Conservation (phyloP, 2,113 vertebrate genomes). For the Chaetodon trifascialis region DNA sequence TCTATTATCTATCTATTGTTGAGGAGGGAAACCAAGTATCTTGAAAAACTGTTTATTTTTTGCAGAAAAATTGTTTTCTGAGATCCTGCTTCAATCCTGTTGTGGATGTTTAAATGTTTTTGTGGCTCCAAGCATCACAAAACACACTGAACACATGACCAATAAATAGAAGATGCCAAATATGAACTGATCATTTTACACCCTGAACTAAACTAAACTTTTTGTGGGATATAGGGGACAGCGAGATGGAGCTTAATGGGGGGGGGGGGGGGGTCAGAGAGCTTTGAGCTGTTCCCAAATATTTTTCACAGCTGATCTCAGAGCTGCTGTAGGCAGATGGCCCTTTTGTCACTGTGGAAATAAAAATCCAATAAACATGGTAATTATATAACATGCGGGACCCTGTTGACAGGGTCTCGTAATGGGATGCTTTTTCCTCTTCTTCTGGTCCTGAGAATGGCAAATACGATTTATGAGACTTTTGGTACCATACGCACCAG, state of each 20-base stretch:
- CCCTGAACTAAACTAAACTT: background rate
- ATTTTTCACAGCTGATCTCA: constrained; percentile 78
- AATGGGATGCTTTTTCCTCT: constrained; percentile 60
- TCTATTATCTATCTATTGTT: constrained; percentile 14
- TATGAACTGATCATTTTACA: background rate
- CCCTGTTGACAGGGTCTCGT: constrained; percentile 71
- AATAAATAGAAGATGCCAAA: background rate
- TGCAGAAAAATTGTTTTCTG: constrained; percentile 15
- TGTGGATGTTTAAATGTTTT: background rate
- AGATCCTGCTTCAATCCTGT: background rate
- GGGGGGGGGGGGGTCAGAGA: constrained; percentile 24
- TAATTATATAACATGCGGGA: constrained; percentile 85
- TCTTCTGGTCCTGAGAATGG: constrained; percentile 74
- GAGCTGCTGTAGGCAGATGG: constrained; percentile 84
- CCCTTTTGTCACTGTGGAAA: constrained; percentile 83
- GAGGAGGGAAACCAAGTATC: constrained; percentile 21
- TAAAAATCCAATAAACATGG: constrained; percentile 91
- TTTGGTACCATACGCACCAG: constrained; percentile 42
- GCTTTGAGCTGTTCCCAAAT: constrained; percentile 75
- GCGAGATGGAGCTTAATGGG: constrained; percentile 10
- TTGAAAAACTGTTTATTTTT: constrained; percentile 35
- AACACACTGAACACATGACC: background rate
- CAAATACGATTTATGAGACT: constrained; percentile 73
- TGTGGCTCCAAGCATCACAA: background rate
- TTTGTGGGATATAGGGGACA: background rate